A percentile compares a stretch with the other conserved stretches of the same genome.
Evolutionary conservation across 2,888 invertebrate species (phyloP).

Genomic region (Torymus aiolomorphi): DNA sequence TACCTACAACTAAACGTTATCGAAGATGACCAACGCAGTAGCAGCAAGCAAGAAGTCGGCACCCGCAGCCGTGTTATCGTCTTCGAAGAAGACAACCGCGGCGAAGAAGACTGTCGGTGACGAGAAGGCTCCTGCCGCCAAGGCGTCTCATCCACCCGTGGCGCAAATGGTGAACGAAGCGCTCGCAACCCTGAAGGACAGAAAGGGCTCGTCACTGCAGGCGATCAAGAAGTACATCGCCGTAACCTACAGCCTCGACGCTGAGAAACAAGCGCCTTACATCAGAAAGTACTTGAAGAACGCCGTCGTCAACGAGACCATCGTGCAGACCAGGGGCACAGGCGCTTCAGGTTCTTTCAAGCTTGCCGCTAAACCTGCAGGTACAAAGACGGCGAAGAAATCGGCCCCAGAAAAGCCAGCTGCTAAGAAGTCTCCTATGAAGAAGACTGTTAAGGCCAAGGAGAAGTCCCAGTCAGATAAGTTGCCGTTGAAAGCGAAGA

Average conservation of each 20-base stretch:
- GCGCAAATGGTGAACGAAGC: constrained; percentile 78
- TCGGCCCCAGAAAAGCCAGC: constrained; percentile 51
- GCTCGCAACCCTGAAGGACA: constrained; percentile 77
- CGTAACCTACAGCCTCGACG: constrained; percentile 79
- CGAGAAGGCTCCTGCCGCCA: constrained; percentile 60
- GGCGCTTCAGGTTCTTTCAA: constrained; percentile 78
- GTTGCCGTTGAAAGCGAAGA: constrained; percentile 62
- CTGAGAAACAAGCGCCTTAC: constrained; percentile 78
- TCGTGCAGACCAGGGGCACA: constrained; percentile 79
- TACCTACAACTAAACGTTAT: neutral
- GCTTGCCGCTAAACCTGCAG: constrained; percentile 61
- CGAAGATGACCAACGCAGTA: neutral
- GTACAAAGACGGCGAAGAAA: constrained; percentile 39
- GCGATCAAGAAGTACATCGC: constrained; percentile 82
- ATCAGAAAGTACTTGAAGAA: constrained; percentile 80
- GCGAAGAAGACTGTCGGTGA: neutral
- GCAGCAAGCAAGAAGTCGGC: neutral
- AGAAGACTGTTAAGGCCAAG: constrained; percentile 48
- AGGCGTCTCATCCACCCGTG: constrained; percentile 75
- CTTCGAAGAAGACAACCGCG: constrained; percentile 53
- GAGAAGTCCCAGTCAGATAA: too few species aligned
- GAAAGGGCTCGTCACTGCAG: constrained; percentile 79
- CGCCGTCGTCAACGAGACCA: constrained; percentile 77
- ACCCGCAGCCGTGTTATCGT: neutral
- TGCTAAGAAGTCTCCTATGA: constrained; percentile 58